Evolutionary conservation across 2,113 vertebrate genomes (phyloP).

Genomic region (Regulus satrapa): DNA sequence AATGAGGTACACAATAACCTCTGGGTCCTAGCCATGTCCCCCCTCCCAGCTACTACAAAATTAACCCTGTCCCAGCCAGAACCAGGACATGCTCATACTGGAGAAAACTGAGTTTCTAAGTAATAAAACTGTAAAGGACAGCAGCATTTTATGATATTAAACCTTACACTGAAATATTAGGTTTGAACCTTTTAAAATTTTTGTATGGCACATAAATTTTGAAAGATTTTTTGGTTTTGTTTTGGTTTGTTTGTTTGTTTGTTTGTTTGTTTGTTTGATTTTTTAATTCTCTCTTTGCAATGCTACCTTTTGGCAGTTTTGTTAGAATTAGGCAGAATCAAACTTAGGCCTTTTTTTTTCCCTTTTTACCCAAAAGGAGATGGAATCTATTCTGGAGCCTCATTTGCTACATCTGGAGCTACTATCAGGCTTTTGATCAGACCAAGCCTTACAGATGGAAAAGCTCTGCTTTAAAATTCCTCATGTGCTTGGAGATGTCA

Average conservation of each 20-base stretch:
- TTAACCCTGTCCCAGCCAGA: not conserved
- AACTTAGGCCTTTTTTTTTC: not conserved
- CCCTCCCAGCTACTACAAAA: not conserved
- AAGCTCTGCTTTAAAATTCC: conserved; percentile 71
- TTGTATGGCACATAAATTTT: not conserved
- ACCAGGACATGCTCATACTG: not conserved
- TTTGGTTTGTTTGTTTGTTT: too few relatives aligned
- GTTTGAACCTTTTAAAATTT: not conserved
- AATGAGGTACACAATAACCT: not conserved
- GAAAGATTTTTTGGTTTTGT: not conserved
- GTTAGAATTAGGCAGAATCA: conserved; percentile 27
- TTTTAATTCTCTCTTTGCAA: not conserved
- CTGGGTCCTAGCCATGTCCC: not conserved
- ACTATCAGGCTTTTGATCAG: conserved; percentile 67
- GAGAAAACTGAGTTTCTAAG: not conserved
- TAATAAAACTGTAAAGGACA: not conserved
- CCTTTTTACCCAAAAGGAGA: not conserved
- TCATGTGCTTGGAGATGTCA: conserved; percentile 54
- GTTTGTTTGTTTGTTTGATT: not conserved
- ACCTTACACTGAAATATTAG: not conserved
- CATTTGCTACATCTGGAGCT: conserved; percentile 62
- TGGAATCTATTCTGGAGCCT: conserved; percentile 6
- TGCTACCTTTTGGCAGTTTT: conserved; percentile 39
- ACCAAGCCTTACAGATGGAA: conserved; percentile 64
- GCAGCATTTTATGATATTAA: not conserved